Conservation (phyloP, 2,113 vertebrate genomes). For the Erythrocercus mccallii region DNA sequence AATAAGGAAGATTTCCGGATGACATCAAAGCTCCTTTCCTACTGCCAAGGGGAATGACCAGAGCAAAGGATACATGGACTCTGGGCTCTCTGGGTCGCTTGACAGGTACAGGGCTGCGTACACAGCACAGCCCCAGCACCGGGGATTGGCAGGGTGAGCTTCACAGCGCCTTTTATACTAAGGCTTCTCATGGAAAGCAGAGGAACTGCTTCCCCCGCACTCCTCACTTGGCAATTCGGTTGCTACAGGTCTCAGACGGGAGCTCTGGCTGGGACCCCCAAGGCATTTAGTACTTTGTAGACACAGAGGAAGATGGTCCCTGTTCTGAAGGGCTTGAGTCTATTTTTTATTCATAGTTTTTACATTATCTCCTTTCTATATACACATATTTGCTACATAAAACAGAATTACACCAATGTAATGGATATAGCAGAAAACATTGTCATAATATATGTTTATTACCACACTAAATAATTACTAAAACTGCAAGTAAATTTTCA, state of each 20-base stretch:
- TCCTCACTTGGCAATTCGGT: background rate
- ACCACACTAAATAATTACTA: constrained; percentile 48
- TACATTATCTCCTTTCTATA: constrained; percentile 34
- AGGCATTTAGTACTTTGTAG: constrained; percentile 5
- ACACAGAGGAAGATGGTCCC: background rate
- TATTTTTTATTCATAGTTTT: background rate
- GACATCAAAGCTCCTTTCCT: background rate
- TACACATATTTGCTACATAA: constrained; percentile 57
- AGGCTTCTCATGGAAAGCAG: background rate
- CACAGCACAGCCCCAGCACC: background rate
- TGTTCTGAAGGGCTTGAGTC: background rate
- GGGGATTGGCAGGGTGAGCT: background rate
- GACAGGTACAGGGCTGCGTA: background rate
- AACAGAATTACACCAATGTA: constrained; percentile 45
- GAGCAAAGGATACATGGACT: background rate
- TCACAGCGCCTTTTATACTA: background rate
- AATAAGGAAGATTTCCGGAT: background rate
- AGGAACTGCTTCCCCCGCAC: background rate
- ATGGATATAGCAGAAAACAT: constrained; percentile 20
- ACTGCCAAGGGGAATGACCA: background rate
- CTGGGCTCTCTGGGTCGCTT: background rate
- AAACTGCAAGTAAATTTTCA: constrained; percentile 26
- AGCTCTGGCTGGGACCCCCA: background rate
- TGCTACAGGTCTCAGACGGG: accelerated
- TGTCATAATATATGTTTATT: constrained; percentile 43